Evolutionary conservation across 2,797 vertebrate species (phyloP), one percentile per base, ranked within the genome.

Genomic region (Todus mexicanus): DNA sequence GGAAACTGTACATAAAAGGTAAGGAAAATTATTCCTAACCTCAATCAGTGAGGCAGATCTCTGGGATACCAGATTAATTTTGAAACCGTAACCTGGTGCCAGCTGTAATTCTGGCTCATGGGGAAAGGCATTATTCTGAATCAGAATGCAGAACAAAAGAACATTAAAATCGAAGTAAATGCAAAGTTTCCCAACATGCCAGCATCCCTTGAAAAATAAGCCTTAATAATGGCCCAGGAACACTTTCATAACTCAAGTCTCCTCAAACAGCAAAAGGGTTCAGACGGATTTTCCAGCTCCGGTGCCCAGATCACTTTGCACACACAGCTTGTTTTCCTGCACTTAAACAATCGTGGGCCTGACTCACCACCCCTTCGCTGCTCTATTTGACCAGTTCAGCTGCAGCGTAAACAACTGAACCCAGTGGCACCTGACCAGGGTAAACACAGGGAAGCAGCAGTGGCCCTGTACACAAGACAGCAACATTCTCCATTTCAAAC

Each of bases 311-410:
- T 85, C 87, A 10, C 84, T 85, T 71, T 75, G 89, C 87, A 77
- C 91, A 90, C 65, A 82, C 74, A 60, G 70, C 56, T 79, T 79
- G 53, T 93, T 94, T 95, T 94, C 90, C 94, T 89, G 93, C 92
- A 57, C 71, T 95, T 66, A 61, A 91, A 89, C 85, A 87, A 92
- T 91, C 22, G 20, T 11, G 45, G 75, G 61, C 84, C 87, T 94
- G 89, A 89, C 93, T 94, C 95, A 94, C 93, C 35, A 10, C 19
- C 68, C 68, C 82, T 82, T 70, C 2, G 1, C 77, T 73, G 63
- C 64, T 15, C 60, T 76, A 4, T 60, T 89, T 14, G 37, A 33
- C 78, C 89, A n/a, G 51, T 48, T 89, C 74, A 60, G 8, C 83
- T 64, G 78, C 69, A 80, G 72, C 0, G 0, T 70, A 78, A 96